Evolutionary conservation across 2,888 invertebrate genomes (phyloP).

Genomic region (Tinea semifulvella): DNA sequence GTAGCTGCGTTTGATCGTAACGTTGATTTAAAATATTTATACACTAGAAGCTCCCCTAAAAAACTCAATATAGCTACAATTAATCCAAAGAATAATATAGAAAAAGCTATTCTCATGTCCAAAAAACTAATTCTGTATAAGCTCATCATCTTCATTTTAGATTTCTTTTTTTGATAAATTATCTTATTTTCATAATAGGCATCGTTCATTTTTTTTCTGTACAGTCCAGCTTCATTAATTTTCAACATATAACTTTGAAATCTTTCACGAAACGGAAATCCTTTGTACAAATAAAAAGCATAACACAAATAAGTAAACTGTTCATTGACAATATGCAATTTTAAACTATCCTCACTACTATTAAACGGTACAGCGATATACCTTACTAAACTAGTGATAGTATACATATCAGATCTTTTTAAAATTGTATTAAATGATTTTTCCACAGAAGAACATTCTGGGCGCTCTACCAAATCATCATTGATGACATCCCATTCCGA

Average conservation of each 20-base stretch:
- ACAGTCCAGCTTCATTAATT: constrained; percentile 2
- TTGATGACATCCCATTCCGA: constrained; percentile 1
- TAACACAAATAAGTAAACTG: not conserved
- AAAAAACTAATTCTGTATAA: no score
- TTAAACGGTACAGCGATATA: constrained; percentile 13
- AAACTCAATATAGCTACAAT: not conserved
- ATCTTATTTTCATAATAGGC: no score
- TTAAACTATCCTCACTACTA: not conserved
- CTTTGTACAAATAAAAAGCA: constrained; percentile 3
- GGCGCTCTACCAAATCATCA: constrained; percentile 10
- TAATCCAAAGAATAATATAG: not conserved
- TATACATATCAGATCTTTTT: constrained; percentile 13
- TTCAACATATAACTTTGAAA: constrained; percentile 9
- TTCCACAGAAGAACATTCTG: constrained; percentile 14
- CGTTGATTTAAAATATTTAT: no score
- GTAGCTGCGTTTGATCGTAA: no score
- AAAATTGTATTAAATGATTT: constrained; percentile 13
- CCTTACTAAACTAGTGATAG: constrained; percentile 14
- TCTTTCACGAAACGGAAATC: constrained; percentile 3
- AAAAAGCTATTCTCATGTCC: not conserved
- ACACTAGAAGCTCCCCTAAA: not conserved
- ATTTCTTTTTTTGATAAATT: no score
- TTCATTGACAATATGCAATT: constrained; percentile 6
- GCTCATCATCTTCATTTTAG: no score
- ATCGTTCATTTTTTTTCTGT: not conserved